These are phyloP conservation scores for Athalia cordata DNA, from an alignment of 2,888 invertebrate genomes.

Conservation along the genomic window DNA sequence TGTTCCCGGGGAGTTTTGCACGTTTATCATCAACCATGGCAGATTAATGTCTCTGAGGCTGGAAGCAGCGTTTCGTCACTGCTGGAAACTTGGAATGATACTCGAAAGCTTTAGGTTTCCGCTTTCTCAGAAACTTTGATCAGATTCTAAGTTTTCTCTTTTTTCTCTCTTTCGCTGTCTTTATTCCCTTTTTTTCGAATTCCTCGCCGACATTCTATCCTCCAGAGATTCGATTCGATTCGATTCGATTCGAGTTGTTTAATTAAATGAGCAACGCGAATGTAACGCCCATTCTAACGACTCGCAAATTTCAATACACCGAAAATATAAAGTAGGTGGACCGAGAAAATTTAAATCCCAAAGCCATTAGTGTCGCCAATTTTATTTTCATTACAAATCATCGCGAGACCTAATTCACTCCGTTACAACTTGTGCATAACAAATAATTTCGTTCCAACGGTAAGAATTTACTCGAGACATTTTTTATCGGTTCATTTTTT, in stretches of 20 bases:
- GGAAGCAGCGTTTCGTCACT: conserved; percentile 21
- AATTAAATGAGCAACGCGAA: too few relatives aligned
- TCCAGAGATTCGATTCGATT: background rate
- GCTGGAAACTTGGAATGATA: conserved; percentile 30
- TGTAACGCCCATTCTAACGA: too few relatives aligned
- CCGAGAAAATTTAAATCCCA: too few relatives aligned
- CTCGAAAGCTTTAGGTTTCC: background rate
- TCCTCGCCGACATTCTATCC: background rate
- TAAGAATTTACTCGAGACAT: too few relatives aligned
- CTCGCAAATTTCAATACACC: too few relatives aligned
- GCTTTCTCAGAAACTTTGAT: conserved; percentile 3
- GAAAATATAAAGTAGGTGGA: too few relatives aligned
- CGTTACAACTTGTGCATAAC: too few relatives aligned
- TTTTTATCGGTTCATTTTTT: background rate
- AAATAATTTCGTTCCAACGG: too few relatives aligned
- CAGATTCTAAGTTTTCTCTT: background rate
- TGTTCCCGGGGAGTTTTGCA: background rate
- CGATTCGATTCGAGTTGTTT: too few relatives aligned
- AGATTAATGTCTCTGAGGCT: conserved; percentile 31
- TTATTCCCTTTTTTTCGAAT: background rate
- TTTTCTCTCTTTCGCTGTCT: background rate
- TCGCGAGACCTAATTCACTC: too few relatives aligned
- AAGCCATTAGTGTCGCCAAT: too few relatives aligned
- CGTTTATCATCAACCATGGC: conserved; percentile 25
- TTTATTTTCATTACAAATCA: too few relatives aligned